Evolutionary conservation across 2,888 invertebrate genomes (phyloP), one percentile per base, ranked within the genome.

Genomic region (Asteroscopus sphinx): DNA sequence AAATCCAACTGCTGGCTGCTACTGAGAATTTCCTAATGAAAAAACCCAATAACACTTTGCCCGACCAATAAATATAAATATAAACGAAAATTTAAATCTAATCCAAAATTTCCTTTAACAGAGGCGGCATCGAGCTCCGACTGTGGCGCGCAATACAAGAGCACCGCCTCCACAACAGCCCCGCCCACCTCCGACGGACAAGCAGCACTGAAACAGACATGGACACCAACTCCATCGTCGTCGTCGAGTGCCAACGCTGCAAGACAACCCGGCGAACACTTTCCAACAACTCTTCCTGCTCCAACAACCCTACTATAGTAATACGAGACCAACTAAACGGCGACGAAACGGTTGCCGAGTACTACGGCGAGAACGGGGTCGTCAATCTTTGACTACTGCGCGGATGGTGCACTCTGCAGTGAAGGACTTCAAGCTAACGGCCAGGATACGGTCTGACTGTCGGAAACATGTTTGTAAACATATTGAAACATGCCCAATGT

Each of bases 141-240:
- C 93, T 99, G 64, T 99, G 98, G 98, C 96, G 96, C 63, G 97
- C 97, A 0, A 96, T 99, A 51, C 87, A 95, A 57, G 95, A 96
- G 37, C 95, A 96, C 80, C 94, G 96, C 0, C 64, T 89, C 0
- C 87, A 86, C 54, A 63, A 80, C 8, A 80, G 79, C 13, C 64
- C 85, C 1, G 73, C 80, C 41, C 82, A 83, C 25, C 73, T 90
- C 1, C 88, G 92, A 0, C 86, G 93, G 13, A 80, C 90, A 0
- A 92, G 93, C 79, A 93, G 93, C 68, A 90, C 91, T 0, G 94
- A 93, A 35, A 91, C 93, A 0, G 94, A 94, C 71, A 89, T 90
- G 54, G 94, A 94, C 79, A 89, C 88, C 4, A 90, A 92, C 75
- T 90, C 93, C 0, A 91, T 94, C 40, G 92, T 94, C 0, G 88